A percentile compares a stretch with the other conserved stretches of the same genome.
Conservation (phyloP, 1,140 invertebrate genomes). For the Paralvinella palmiformis region DNA sequence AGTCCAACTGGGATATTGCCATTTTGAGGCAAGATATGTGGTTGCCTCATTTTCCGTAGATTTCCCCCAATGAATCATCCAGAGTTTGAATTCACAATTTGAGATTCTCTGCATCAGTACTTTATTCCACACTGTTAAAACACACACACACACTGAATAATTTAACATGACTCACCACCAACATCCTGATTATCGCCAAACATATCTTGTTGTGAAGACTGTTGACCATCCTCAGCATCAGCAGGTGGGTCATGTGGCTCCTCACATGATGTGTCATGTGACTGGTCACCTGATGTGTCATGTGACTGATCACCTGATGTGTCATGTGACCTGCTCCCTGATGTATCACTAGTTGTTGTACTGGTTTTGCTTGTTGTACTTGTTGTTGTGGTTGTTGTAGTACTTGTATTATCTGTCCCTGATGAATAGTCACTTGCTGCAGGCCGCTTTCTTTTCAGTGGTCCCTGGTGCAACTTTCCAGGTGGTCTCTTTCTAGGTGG, state of each 20-base stretch:
- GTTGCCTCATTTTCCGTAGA: too few relatives aligned
- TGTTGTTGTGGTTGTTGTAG: neutral
- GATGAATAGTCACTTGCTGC: neutral
- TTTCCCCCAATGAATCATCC: too few relatives aligned
- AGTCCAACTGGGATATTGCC: too few relatives aligned
- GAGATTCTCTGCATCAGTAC: too few relatives aligned
- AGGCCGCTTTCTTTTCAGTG: neutral
- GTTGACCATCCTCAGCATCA: neutral
- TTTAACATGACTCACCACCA: neutral
- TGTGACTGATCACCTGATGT: neutral
- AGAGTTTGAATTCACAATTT: too few relatives aligned
- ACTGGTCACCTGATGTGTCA: neutral
- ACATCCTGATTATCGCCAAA: neutral
- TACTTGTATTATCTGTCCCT: neutral
- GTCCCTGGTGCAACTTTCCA: too few relatives aligned
- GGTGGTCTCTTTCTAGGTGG: too few relatives aligned
- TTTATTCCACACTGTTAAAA: too few relatives aligned
- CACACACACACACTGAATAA: too few relatives aligned
- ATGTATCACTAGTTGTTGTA: conserved; percentile 1
- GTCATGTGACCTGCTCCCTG: neutral
- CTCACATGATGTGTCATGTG: neutral
- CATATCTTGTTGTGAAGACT: conserved; percentile 3
- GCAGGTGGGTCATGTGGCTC: neutral
- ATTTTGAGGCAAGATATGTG: too few relatives aligned
- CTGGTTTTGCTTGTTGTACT: neutral